A percentile compares a stretch with the other conserved stretches of the same genome.
Evolutionary conservation across 2,888 invertebrate genomes (phyloP).

Genomic region (Phortica okadai): DNA sequence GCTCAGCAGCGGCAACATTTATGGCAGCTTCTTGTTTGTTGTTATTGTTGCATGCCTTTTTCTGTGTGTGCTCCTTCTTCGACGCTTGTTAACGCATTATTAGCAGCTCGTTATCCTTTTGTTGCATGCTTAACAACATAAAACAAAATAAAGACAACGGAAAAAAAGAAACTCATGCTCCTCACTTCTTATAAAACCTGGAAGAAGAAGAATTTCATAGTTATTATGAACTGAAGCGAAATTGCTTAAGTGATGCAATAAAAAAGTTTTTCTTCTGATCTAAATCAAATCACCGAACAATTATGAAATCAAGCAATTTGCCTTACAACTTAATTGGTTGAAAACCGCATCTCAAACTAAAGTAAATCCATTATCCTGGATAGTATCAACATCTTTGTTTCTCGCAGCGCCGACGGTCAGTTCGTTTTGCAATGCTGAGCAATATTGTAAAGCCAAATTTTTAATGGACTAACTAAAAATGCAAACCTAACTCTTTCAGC

Average conservation of each 20-base stretch:
- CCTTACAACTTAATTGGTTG: not conserved
- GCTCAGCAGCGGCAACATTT: slow-evolving; percentile 40
- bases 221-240: not conserved
- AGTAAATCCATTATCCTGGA: slow-evolving; percentile 1
- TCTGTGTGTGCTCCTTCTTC: slow-evolving; percentile 16
- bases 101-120: slow-evolving; percentile 67
- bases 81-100: slow-evolving; percentile 48
- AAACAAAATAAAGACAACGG: slow-evolving; percentile 45
- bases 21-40: slow-evolving; percentile 36
- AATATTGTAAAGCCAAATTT: too few relatives aligned
- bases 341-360: not conserved
- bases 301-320: not conserved
- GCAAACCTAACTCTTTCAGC: slow-evolving; percentile 38
- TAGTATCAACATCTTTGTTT: not conserved
- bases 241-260: not conserved
- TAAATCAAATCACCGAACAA: not conserved
- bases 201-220: too few relatives aligned
- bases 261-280: too few relatives aligned
- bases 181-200: too few relatives aligned
- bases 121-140: slow-evolving; percentile 41
- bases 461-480: slow-evolving; percentile 53
- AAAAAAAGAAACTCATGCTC: not conserved
- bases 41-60: slow-evolving; percentile 1
- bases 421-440: slow-evolving; percentile 48
- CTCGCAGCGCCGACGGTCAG: not conserved